Percentiles rank a stretch among this genome's conserved stretches.
phyloP scores from a whole-genome alignment of 2,888 invertebrate species.

The Dasysyrphus tricinctus region DNA sequence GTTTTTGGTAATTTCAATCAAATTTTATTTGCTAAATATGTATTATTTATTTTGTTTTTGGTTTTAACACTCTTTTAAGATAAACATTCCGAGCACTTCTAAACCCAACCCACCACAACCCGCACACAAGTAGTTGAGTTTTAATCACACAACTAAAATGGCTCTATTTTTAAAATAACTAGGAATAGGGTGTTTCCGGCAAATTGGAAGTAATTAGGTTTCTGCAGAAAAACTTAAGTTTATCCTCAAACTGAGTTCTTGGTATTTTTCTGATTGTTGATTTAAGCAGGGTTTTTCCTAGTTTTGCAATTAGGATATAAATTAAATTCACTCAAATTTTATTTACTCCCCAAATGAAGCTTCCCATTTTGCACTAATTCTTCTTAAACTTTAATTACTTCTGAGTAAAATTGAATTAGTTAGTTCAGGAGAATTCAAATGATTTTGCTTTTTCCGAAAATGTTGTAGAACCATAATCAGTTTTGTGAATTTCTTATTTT shows the following conservation, averaged over 20 bases:
- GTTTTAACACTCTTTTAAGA: not conserved
- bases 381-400: no score
- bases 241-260: not conserved
- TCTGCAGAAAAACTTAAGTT: not conserved
- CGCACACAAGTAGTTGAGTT: not conserved
- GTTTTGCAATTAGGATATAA: not conserved
- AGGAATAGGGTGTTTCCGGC: not conserved
- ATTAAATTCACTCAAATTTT: no score
- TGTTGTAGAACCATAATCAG: no score
- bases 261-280: not conserved
- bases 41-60: slow-evolving; percentile 55
- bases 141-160: slow-evolving; percentile 6
- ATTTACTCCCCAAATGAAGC: no score
- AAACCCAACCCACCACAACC: not conserved
- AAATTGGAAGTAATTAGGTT: slow-evolving; percentile 24
- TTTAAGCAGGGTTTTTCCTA: not conserved
- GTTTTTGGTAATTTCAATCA: slow-evolving; percentile 57
- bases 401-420: no score
- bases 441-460: no score
- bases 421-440: no score
- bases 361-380: no score
- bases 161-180: slow-evolving; percentile 15
- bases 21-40: slow-evolving; percentile 49
- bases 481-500: no score
- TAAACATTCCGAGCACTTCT: not conserved